These are phyloP conservation scores for Champsocephalus esox DNA, from an alignment of 2,797 vertebrate species.

Conservation along the genomic window DNA sequence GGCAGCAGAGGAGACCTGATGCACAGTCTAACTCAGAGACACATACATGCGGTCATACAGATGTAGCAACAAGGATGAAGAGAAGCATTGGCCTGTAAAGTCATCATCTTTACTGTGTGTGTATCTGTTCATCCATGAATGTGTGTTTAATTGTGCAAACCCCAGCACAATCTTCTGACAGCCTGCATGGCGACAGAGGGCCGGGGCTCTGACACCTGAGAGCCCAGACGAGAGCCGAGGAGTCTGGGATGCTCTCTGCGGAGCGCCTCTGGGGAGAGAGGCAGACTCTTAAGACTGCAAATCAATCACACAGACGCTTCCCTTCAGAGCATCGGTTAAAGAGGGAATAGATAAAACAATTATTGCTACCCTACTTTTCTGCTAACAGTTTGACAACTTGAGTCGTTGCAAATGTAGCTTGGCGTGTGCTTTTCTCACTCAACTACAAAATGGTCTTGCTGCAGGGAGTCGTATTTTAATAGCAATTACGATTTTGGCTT, in stretches of 20 bases:
- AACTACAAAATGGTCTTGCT: not conserved
- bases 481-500: no score
- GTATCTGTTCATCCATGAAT: constrained; percentile 14
- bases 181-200: constrained; percentile 84
- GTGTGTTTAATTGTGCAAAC: constrained; percentile 69
- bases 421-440: not conserved
- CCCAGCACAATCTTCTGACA: constrained; percentile 72
- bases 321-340: constrained; percentile 54
- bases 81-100: constrained; percentile 5
- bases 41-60: constrained; percentile 24
- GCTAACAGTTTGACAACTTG: constrained; percentile 21
- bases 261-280: constrained; percentile 38
- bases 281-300: constrained; percentile 44
- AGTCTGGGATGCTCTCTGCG: constrained; percentile 73
- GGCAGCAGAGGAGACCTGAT: constrained; percentile 70
- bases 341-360: constrained; percentile 58
- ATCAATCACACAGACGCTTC: constrained; percentile 64
- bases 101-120: constrained; percentile 1
- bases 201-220: constrained; percentile 83
- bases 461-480: not conserved
- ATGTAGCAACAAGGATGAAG: constrained; percentile 29
- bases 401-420: constrained; percentile 9
- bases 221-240: constrained; percentile 65
- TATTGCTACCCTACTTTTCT: constrained; percentile 3
- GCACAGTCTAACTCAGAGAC: constrained; percentile 36